phyloP scores from a whole-genome alignment of 1,140 invertebrate species.

The Drosophila teissieri region DNA sequence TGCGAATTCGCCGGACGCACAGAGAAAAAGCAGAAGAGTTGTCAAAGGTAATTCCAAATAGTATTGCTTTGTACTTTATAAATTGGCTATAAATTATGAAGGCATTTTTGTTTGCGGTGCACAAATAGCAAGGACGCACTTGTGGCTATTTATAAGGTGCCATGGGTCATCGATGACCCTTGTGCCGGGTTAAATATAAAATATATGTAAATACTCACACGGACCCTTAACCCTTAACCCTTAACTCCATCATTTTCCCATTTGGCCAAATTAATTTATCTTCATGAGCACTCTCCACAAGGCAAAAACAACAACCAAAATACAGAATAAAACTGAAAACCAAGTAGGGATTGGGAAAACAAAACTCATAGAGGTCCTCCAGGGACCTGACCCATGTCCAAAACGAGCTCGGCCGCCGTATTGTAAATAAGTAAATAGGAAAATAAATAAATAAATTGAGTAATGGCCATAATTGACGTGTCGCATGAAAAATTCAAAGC shows the following conservation, averaged over 20 bases:
- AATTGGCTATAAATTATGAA: background rate
- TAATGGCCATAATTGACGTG: constrained; percentile 78
- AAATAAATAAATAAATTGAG: constrained; percentile 80
- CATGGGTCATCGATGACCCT: constrained; percentile 44
- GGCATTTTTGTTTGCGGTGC: background rate
- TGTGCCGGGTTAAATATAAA: constrained; percentile 34
- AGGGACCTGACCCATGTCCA: constrained; percentile 34
- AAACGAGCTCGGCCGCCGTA: constrained; percentile 12
- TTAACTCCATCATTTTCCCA: constrained; percentile 63
- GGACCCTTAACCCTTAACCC: constrained; percentile 15
- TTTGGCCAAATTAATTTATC: constrained; percentile 72
- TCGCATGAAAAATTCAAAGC: constrained; percentile 61
- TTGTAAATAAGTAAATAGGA: constrained; percentile 65
- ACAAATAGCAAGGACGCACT: constrained; percentile 39
- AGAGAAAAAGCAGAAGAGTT: background rate
- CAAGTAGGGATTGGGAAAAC: background rate
- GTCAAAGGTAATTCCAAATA: too few relatives aligned
- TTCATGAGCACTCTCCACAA: constrained; percentile 34
- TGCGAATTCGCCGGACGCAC: background rate
- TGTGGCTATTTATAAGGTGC: constrained; percentile 65
- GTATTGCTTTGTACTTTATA: background rate
- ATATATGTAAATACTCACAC: constrained; percentile 43
- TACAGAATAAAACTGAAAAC: background rate
- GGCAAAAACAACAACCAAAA: background rate
- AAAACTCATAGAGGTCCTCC: constrained; percentile 1